A percentile compares a stretch with the other conserved stretches of the same genome.
Evolutionary conservation across 2,888 invertebrate species (phyloP).

Genomic region (Colletes collaris): DNA sequence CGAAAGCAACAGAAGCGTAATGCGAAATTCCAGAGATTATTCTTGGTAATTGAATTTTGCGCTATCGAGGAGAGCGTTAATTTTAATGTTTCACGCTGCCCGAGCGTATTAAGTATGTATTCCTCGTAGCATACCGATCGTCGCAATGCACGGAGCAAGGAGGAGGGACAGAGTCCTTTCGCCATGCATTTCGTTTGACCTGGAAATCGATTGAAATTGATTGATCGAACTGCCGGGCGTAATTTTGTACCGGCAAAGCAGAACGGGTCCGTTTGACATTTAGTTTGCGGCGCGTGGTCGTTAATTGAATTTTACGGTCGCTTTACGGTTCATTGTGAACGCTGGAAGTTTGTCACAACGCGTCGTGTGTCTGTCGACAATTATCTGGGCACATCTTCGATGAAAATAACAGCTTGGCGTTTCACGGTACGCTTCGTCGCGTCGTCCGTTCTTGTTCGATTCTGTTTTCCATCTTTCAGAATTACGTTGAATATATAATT

Average conservation of each 20-base stretch:
- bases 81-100: slow-evolving; percentile 20
- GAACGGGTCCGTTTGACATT: slow-evolving; percentile 68
- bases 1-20: not conserved
- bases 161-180: slow-evolving; percentile 56
- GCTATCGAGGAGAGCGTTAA: not conserved
- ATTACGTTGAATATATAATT: no score
- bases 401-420: not conserved
- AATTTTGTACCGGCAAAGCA: slow-evolving; percentile 43
- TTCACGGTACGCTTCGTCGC: not conserved
- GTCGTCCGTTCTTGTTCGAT: not conserved
- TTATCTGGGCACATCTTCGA: not conserved
- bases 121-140: slow-evolving; percentile 23
- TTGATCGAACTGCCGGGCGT: slow-evolving; percentile 41
- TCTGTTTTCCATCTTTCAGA: not conserved
- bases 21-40: not conserved
- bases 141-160: not conserved
- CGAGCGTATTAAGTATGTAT: slow-evolving; percentile 14
- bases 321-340: slow-evolving; percentile 17
- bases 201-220: slow-evolving; percentile 60
- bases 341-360: slow-evolving; percentile 6
- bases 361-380: not conserved
- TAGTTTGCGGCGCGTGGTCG: slow-evolving; percentile 50
- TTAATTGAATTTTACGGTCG: slow-evolving; percentile 43
- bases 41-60: not conserved
- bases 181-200: slow-evolving; percentile 49